A percentile compares a stretch with the other conserved stretches of the same genome.
Evolutionary conservation across 2,888 invertebrate species (phyloP).

Genomic region (Boloria selene): DNA sequence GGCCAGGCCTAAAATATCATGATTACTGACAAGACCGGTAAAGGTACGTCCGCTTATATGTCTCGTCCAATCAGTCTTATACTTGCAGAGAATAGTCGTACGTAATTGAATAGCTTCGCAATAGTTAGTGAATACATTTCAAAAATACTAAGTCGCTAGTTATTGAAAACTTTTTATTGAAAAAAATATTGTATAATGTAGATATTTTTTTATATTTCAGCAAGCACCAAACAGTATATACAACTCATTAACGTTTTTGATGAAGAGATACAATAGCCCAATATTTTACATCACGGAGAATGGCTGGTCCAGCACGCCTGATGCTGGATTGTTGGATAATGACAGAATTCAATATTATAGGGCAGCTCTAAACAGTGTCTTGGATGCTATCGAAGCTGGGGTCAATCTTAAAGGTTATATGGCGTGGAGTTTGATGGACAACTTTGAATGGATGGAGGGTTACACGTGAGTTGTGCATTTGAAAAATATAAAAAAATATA

Average conservation of each 20-base stretch:
- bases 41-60: too few relatives aligned
- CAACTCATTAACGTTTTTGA: conserved; percentile 76
- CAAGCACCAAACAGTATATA: conserved; percentile 82
- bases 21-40: too few relatives aligned
- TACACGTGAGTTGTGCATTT: conserved; percentile 65
- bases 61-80: too few relatives aligned
- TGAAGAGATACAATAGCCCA: conserved; percentile 74
- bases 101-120: too few relatives aligned
- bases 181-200: too few relatives aligned
- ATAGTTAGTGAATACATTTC: too few relatives aligned
- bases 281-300: conserved; percentile 84
- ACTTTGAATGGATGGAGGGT: conserved; percentile 84
- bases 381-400: conserved; percentile 70
- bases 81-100: too few relatives aligned
- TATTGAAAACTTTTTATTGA: too few relatives aligned
- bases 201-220: too few relatives aligned
- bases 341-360: conserved; percentile 70
- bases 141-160: too few relatives aligned
- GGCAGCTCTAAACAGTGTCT: conserved; percentile 64
- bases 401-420: conserved; percentile 79
- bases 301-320: conserved; percentile 72
- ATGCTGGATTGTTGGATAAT: conserved; percentile 63
- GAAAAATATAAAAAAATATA: neutral
- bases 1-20: too few relatives aligned
- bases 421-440: conserved; percentile 85